Conservation (phyloP, 2,888 invertebrate genomes). For the Atrina japonica region DNA sequence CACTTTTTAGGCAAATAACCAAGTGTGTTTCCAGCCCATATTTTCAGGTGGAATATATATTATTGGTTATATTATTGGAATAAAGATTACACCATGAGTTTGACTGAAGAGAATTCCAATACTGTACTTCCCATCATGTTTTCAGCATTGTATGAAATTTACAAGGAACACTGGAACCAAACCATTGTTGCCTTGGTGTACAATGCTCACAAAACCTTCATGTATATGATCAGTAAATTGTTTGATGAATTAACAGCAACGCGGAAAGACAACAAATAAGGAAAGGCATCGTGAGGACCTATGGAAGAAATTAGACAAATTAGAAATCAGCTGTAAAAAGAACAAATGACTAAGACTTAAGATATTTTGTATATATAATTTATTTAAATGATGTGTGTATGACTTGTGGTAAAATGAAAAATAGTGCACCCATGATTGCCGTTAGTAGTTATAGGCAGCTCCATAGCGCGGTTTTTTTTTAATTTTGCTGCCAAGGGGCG, state of each 20-base stretch:
- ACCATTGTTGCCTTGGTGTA: slow-evolving; percentile 93
- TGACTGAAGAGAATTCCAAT: slow-evolving; percentile 89
- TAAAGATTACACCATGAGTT: slow-evolving; percentile 91
- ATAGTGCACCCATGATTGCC: too few species aligned
- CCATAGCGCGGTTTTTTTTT: too few species aligned
- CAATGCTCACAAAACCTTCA: slow-evolving; percentile 91
- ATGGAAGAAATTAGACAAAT: too few species aligned
- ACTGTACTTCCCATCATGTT: slow-evolving; percentile 91
- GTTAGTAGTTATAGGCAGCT: too few species aligned
- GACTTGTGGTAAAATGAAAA: too few species aligned
- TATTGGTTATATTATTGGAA: slow-evolving; percentile 89
- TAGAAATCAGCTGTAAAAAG: too few species aligned
- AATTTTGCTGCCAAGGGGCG: too few species aligned
- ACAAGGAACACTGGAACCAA: slow-evolving; percentile 93
- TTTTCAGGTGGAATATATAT: slow-evolving; percentile 88
- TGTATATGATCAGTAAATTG: slow-evolving; percentile 93
- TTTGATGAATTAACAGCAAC: slow-evolving; percentile 94
- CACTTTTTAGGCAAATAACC: slow-evolving; percentile 96
- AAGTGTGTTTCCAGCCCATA: slow-evolving; percentile 99
- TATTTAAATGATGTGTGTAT: too few species aligned
- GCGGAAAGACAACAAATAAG: slow-evolving; percentile 79
- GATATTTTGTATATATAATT: too few species aligned
- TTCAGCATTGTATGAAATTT: slow-evolving; percentile 88
- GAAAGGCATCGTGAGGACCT: too few species aligned
- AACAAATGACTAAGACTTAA: too few species aligned